Evolutionary conservation across 2,888 invertebrate species (phyloP).

Genomic region (Axea sp.): DNA sequence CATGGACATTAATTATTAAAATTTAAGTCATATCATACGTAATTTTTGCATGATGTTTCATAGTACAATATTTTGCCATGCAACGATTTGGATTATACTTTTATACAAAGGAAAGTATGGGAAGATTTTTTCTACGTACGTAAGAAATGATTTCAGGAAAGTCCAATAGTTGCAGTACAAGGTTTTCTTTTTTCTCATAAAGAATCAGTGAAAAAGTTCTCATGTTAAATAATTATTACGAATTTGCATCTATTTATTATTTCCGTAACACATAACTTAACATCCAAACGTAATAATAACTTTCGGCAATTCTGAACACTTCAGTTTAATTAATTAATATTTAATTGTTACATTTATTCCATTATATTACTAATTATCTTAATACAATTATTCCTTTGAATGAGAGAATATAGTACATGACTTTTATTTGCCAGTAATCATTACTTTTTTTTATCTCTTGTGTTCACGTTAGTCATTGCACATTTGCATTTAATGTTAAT

Average conservation of each 20-base stretch:
- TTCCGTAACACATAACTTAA: conserved; percentile 13
- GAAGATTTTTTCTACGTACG: conserved; percentile 46
- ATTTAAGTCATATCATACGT: neutral
- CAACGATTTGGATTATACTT: conserved; percentile 22
- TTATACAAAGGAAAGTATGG: conserved; percentile 58
- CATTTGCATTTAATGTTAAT: conserved; percentile 33
- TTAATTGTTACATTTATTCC: no score
- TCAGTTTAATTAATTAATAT: no score
- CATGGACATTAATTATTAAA: no score
- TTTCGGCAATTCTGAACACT: no score
- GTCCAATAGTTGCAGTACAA: conserved; percentile 43
- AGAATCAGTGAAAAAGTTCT: conserved; percentile 47
- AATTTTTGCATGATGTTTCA: conserved; percentile 11
- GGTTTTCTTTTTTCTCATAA: conserved; percentile 50
- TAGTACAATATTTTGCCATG: conserved; percentile 17
- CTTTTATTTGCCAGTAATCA: no score
- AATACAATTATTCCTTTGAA: no score
- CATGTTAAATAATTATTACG: conserved; percentile 49
- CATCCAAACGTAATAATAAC: no score
- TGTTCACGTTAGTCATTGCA: conserved; percentile 20
- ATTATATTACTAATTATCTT: no score
- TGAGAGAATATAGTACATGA: no score
- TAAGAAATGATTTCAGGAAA: conserved; percentile 51
- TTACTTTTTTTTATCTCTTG: neutral
- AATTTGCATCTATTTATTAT: conserved; percentile 43